A percentile compares a stretch with the other conserved stretches of the same genome.
These are phyloP conservation scores for Lasioglossum vierecki DNA, from an alignment of 2,888 invertebrate species.

Conservation along the genomic window DNA sequence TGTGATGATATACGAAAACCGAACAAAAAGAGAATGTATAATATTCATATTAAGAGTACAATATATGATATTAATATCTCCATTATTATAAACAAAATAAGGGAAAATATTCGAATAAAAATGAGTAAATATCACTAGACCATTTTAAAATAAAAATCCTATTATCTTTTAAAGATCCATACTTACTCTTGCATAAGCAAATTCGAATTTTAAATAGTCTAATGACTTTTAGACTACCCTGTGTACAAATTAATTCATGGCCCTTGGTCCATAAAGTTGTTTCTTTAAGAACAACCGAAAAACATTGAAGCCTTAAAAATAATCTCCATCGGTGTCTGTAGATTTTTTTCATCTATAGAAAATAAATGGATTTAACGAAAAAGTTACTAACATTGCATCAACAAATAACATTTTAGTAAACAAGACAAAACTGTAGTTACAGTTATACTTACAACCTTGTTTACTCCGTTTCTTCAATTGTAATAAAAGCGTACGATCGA, in stretches of 20 bases:
- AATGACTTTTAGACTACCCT: neutral
- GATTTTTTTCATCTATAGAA: no score
- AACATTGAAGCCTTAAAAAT: neutral
- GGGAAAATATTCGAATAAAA: no score
- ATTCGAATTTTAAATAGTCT: neutral
- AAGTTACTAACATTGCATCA: neutral
- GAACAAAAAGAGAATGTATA: neutral
- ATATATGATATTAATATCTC: neutral
- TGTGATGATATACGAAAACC: neutral
- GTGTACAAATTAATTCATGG: neutral
- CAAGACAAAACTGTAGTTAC: neutral
- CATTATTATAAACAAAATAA: neutral
- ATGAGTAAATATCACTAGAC: no score
- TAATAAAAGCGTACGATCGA: conserved; percentile 19
- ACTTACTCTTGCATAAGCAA: neutral
- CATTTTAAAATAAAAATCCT: no score
- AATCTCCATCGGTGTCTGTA: neutral
- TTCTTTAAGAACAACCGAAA: no score
- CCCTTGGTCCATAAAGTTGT: no score
- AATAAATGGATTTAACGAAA: neutral
- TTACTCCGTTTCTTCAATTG: neutral
- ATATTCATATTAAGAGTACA: neutral
- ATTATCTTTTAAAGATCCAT: neutral
- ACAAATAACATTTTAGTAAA: neutral
- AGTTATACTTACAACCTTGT: neutral